Base-by-base conservation (phyloP, 1,140 invertebrate species). In the Myzus persicae region DNA sequence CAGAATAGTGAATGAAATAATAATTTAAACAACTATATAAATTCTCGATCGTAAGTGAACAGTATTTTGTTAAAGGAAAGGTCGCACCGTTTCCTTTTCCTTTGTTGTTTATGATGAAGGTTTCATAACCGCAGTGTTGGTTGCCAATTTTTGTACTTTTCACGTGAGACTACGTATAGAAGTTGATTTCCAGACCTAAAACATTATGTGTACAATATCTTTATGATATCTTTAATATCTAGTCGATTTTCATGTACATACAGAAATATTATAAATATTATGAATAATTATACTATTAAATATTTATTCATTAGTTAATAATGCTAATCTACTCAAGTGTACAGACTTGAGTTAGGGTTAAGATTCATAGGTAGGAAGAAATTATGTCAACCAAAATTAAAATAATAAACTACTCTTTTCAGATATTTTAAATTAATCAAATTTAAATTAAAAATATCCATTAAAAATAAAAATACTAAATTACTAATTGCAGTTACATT, bases 61-160 rank as follows among this genome's bases (percentile, higher is more conserved):
- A 36, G 44, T 48, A 88, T 48, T 48, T 36, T 48, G 46, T 89
- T 89, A 89, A 51, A 89, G 87, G 36, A 51, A 89, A 51, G 44
- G 46, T 44, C 24, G 1, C 26, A 76, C 31, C 20, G 3, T 36
- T 89, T 89, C 26, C 44, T 22, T 24, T 89, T 51, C 87, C 22
- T 51, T 38, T 42, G 46, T 89, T 51, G 20, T 51, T 89, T 89
- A 89, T 89, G 87, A 36, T 51, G 36, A 89, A 89, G 85, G 85
- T 36, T 46, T 51, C 87, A 48, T 51, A 89, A 89, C 46, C 20
- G n/a, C 36, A 36, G n/a, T 51, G 46, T 89, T 24, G 7, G 87
- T 89, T 89, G 87, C 87, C 87, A 89, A 89, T 89, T n/a, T 87
- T 48, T 46, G 42, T 46, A 22, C 26, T 84, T 87, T 26, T 44